phyloP scores from a whole-genome alignment of 2,888 invertebrate genomes.

The Scrobipalpa costella region DNA sequence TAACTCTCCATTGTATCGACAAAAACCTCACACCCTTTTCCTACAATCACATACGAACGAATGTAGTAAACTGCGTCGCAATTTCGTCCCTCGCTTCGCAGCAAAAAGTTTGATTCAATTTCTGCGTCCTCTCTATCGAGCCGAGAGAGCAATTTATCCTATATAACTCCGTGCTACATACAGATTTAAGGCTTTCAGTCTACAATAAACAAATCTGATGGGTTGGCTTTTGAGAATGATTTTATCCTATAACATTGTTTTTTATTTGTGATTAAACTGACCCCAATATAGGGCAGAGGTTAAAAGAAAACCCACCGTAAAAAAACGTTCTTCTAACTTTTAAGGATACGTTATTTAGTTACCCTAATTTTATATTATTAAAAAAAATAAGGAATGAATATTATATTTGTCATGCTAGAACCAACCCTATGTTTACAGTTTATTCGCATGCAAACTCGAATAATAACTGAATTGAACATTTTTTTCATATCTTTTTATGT shows the following conservation, averaged over 20 bases:
- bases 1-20: background rate
- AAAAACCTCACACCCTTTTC: background rate
- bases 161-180: background rate
- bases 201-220: background rate
- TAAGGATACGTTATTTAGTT: background rate
- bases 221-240: too few species aligned
- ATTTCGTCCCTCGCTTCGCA: background rate
- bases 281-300: too few species aligned
- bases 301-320: too few species aligned
- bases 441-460: background rate
- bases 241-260: too few species aligned
- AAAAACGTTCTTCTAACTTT: too few species aligned
- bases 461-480: background rate
- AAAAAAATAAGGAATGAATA: background rate
- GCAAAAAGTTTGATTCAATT: background rate
- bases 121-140: background rate
- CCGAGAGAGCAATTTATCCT: background rate
- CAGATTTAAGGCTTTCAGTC: background rate
- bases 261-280: too few species aligned
- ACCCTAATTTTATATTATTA: background rate
- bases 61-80: conserved; percentile 4
- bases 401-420: conserved; percentile 12
- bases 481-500: background rate
- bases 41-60: background rate
- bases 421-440: background rate